Percentiles rank a stretch among this genome's conserved stretches.
These are phyloP conservation scores for Oreotragus oreotragus DNA, from an alignment of 2,113 vertebrate genomes.

Conservation along the genomic window DNA sequence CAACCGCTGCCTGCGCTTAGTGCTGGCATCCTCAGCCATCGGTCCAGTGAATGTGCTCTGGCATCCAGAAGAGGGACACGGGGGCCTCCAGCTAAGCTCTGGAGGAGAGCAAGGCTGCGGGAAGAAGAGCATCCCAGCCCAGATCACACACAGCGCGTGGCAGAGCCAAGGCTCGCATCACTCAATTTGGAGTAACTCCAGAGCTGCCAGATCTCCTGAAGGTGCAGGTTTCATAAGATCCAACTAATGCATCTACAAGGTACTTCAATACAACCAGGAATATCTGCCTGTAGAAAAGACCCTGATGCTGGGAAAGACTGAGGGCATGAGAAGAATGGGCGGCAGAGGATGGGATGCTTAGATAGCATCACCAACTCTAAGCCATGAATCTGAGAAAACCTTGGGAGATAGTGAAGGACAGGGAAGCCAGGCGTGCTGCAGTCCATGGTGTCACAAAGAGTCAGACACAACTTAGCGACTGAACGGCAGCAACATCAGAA, in stretches of 20 bases:
- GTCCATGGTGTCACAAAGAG: accelerated
- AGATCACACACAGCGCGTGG: not conserved
- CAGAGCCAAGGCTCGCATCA: not conserved
- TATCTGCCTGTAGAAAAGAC: not conserved
- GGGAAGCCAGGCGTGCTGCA: not conserved
- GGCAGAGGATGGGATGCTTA: not conserved
- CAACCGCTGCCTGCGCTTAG: not conserved
- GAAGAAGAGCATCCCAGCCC: not conserved
- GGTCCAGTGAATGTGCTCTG: no score
- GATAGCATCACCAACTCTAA: not conserved
- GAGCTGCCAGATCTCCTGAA: not conserved
- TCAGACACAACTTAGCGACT: not conserved
- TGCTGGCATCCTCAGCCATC: not conserved
- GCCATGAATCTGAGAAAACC: not conserved
- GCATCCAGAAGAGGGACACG: not conserved
- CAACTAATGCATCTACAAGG: not conserved
- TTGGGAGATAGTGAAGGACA: not conserved
- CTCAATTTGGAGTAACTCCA: not conserved
- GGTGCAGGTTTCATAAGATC: not conserved
- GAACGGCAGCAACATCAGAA: not conserved
- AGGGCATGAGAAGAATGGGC: not conserved
- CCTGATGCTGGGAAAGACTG: not conserved
- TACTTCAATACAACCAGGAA: not conserved
- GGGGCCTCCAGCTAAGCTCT: not conserved
- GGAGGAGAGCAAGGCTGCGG: not conserved